Evolutionary conservation across 2,888 invertebrate species (phyloP).

Genomic region (Cryptus viduatorius): DNA sequence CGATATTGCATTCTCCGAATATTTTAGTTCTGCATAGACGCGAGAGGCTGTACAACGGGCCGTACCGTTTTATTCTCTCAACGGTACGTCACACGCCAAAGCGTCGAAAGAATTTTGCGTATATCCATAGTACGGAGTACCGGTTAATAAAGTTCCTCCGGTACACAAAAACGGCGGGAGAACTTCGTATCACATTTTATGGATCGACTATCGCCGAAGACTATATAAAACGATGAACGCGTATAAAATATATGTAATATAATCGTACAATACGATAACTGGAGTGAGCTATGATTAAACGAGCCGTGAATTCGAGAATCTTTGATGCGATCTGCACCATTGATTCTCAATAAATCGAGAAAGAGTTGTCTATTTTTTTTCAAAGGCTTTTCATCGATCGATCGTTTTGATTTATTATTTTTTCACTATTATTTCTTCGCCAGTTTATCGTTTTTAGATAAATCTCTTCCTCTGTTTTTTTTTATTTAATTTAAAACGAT

Average conservation of each 20-base stretch:
- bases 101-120: background rate
- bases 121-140: background rate
- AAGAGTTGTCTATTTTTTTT: background rate
- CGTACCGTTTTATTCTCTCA: background rate
- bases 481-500: no score
- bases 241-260: background rate
- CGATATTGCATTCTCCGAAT: background rate
- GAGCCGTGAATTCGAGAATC: background rate
- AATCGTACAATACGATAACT: background rate
- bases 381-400: no score
- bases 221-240: background rate
- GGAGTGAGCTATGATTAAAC: background rate
- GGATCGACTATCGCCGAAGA: background rate
- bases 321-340: constrained; percentile 1
- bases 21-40: background rate
- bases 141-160: background rate
- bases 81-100: background rate
- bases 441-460: no score
- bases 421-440: no score
- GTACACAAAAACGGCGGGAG: background rate
- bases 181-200: background rate
- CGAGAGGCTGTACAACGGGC: background rate
- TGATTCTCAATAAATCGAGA: constrained; percentile 21
- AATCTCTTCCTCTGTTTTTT: no score
- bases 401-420: no score